Conservation (phyloP, 2,113 vertebrate species). For the Dasypus novemcinctus region DNA sequence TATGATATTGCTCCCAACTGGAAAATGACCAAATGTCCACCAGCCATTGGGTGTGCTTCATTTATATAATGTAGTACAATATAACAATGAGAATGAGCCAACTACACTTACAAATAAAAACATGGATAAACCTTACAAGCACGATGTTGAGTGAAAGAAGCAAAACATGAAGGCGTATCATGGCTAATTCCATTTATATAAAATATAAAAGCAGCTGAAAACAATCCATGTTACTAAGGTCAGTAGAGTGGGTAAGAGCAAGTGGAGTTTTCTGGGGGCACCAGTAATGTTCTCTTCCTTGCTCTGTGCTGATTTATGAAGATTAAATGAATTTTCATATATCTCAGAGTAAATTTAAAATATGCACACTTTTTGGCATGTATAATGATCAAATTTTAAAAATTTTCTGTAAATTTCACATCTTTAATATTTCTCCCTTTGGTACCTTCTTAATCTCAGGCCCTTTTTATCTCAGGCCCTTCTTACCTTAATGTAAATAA, state of each 20-base stretch:
- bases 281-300: neutral
- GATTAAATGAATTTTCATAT: neutral
- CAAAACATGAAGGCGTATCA: neutral
- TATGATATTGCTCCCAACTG: neutral
- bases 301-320: neutral
- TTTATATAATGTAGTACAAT: neutral
- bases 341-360: neutral
- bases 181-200: neutral
- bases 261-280: neutral
- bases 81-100: neutral
- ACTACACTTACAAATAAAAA: neutral
- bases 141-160: neutral
- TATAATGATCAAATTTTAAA: neutral
- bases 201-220: neutral
- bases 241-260: neutral
- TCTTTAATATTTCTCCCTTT: neutral
- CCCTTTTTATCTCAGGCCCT: neutral
- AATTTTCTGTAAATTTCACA: neutral
- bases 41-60: neutral
- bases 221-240: neutral
- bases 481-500: neutral
- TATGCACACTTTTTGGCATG: neutral
- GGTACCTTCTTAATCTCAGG: neutral
- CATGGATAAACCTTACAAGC: neutral
- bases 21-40: neutral